Conservation (phyloP, 2,888 invertebrate species). For the Mesoligia furuncula region DNA sequence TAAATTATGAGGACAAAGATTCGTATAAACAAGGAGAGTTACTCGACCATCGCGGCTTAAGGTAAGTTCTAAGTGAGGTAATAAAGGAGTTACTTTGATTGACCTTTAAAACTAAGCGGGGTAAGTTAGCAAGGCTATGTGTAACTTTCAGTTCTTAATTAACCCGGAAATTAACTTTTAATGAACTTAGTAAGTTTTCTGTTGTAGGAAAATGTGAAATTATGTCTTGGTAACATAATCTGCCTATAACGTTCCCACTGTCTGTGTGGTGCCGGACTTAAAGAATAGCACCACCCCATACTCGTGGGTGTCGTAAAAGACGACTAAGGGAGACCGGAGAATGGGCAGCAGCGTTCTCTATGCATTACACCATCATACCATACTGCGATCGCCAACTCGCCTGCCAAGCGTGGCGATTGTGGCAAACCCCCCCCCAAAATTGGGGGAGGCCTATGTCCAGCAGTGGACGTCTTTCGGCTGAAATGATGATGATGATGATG, state of each 20-base stretch:
- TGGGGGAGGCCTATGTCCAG: no score
- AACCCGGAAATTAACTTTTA: constrained; percentile 48
- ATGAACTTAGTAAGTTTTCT: constrained; percentile 14
- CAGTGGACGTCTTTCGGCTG: no score
- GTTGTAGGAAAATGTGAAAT: not conserved
- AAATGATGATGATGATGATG: no score
- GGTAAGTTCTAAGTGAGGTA: constrained; percentile 27
- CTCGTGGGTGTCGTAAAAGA: no score
- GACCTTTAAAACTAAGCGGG: constrained; percentile 49
- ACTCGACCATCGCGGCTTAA: constrained; percentile 10
- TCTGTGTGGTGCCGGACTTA: no score
- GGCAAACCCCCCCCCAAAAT: no score
- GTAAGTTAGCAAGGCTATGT: constrained; percentile 36
- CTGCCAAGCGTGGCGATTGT: no score
- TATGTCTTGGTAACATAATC: not conserved
- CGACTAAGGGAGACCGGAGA: no score
- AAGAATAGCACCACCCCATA: no score
- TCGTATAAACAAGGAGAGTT: not conserved
- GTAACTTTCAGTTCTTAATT: constrained; percentile 48
- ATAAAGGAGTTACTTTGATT: constrained; percentile 40
- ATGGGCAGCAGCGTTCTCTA: no score
- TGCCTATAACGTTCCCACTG: not conserved
- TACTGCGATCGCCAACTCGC: no score
- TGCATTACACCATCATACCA: no score
- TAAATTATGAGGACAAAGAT: not conserved